phyloP scores from a whole-genome alignment of 2,113 vertebrate species.

The Aplodontia rufa region DNA sequence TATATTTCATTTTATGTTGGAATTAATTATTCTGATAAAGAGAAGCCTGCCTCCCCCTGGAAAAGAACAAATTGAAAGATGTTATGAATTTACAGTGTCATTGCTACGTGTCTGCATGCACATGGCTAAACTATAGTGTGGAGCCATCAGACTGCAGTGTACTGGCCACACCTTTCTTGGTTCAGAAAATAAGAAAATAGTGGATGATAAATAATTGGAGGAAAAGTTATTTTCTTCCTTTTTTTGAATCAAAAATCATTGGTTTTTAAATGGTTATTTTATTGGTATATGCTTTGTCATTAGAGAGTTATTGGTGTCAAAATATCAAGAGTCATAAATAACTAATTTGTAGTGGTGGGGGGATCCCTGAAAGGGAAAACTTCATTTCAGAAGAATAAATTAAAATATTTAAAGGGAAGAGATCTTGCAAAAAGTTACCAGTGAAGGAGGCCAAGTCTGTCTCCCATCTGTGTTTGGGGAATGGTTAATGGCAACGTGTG shows the following conservation, averaged over 20 bases:
- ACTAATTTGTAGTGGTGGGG: not conserved
- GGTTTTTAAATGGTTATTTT: not conserved
- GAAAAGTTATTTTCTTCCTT: not conserved
- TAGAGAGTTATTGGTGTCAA: not conserved
- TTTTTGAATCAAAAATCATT: not conserved
- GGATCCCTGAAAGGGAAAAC: not conserved
- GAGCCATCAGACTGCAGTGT: not conserved
- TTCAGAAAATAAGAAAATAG: not conserved
- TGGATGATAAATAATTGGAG: not conserved
- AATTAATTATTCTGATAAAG: not conserved
- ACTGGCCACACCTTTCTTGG: not conserved
- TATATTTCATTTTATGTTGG: not conserved
- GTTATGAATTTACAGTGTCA: not conserved
- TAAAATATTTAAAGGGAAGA: constrained; percentile 56
- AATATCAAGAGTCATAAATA: constrained; percentile 23
- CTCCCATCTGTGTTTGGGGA: constrained; percentile 65
- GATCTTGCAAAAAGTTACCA: constrained; percentile 26
- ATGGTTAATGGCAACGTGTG: constrained; percentile 53
- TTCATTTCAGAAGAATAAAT: constrained; percentile 15
- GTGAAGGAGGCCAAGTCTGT: constrained; percentile 52
- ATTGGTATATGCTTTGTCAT: not conserved
- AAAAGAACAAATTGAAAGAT: not conserved
- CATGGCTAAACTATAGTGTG: not conserved
- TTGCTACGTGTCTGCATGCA: accelerated
- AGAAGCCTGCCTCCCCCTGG: not conserved